Evolutionary conservation across 2,888 invertebrate species (phyloP).

Genomic region (Phortica magna): DNA sequence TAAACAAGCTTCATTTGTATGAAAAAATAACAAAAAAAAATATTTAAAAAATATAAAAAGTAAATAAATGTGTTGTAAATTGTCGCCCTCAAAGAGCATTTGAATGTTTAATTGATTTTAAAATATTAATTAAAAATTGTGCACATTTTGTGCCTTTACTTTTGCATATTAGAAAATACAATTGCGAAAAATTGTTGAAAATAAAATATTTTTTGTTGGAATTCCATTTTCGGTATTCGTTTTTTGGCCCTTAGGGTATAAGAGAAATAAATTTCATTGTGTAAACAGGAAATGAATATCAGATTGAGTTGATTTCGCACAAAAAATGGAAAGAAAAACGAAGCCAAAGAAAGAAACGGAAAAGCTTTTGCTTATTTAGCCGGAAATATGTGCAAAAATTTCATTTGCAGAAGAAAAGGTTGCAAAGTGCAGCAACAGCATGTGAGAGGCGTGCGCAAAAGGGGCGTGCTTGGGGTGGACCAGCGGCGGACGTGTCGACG

Average conservation of each 20-base stretch:
- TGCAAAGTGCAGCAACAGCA: slow-evolving; percentile 36
- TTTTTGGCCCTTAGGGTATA: background rate
- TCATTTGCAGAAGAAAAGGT: slow-evolving; percentile 24
- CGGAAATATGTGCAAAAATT: slow-evolving; percentile 40
- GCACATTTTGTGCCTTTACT: background rate
- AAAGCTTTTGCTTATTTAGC: slow-evolving; percentile 11
- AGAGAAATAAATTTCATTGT: background rate
- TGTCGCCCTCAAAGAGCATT: background rate
- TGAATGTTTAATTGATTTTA: slow-evolving; percentile 22
- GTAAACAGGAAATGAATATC: slow-evolving; percentile 61
- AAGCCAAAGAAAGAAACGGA: background rate
- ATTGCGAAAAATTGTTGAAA: background rate
- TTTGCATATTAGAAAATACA: background rate
- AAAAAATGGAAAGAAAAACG: background rate
- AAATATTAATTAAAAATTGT: slow-evolving; percentile 12
- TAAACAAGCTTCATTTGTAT: background rate
- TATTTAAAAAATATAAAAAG: background rate
- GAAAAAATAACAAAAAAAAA: background rate
- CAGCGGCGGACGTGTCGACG: background rate
- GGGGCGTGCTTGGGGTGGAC: background rate
- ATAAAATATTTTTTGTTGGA: background rate
- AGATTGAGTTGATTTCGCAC: slow-evolving; percentile 38
- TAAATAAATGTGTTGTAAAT: background rate
- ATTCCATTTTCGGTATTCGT: background rate
- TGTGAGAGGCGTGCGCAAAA: background rate